Base-by-base conservation (phyloP, 2,113 vertebrate species). In the Ciconia stormi region DNA sequence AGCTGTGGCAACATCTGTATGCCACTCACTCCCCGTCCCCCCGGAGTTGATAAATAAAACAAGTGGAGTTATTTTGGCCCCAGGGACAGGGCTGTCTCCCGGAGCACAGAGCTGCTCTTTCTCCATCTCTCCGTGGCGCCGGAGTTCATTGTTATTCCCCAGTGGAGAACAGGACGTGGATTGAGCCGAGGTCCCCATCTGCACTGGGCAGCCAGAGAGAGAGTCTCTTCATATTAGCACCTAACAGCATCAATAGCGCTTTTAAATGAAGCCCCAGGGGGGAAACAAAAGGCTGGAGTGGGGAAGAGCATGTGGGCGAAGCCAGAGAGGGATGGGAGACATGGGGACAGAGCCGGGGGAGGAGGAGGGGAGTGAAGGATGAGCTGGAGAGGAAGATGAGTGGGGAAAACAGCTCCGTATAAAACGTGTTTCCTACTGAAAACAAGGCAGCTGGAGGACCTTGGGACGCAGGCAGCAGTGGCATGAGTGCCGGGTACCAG, bases 41-140 rank as follows among this genome's bases (percentile, higher is more conserved):
- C 77, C 34, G 9, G 93, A 95, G 94, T 97, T 86, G 90, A 97
- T 98, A 94, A 98, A 98, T 97, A 97, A 97, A 97, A 96, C 97
- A 98, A 98, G 96, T 83, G 84, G 96, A 98, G 97, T 97, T 97
- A 91, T 98, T 98, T 97, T 97, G 96, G 97, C 97, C 90, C 56
- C 17, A 34, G 84, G 95, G 96, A 97, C 91, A 15, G 34, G 40
- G 92, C 95, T 90, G 96, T 98, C 97, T 98, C 97, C 95, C 29
- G 7, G 93, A 97, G 97, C 87, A 98, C 97, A 98, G 97, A 98
- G 97, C 53, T 76, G 82, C 87, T 96, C 96, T 98, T 96, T 98
- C 83, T 97, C 74, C 1, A 4, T 49, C 80, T 74, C 80, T 87
- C 93, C 0, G 4, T 3, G 84, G 87, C 9, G 38, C 90, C 73